These are phyloP conservation scores for Sebastes nivosus DNA, from an alignment of 2,797 vertebrate genomes.

Conservation along the genomic window DNA sequence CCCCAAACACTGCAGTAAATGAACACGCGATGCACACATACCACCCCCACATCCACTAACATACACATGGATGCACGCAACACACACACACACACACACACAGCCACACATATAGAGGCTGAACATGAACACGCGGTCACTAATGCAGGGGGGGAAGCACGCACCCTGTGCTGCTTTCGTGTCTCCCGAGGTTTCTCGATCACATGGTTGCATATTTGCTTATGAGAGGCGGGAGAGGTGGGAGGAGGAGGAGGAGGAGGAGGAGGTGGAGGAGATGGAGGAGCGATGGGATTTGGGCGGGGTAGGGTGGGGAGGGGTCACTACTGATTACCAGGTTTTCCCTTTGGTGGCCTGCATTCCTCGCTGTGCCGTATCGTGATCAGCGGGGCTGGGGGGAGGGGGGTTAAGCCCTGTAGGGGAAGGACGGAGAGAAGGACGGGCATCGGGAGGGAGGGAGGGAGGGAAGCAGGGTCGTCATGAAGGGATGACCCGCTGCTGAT, in stretches of 20 bases:
- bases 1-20: conserved; percentile 51
- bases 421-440: conserved; percentile 35
- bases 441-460: not conserved
- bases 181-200: conserved; percentile 58
- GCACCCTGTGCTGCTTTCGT: conserved; percentile 54
- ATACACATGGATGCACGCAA: conserved; percentile 65
- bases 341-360: conserved; percentile 68
- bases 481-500: conserved; percentile 57
- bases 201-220: conserved; percentile 72
- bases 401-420: conserved; percentile 47
- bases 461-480: conserved; percentile 14
- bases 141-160: conserved; percentile 56
- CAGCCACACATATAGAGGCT: conserved; percentile 37
- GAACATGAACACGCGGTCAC: conserved; percentile 49
- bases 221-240: conserved; percentile 33
- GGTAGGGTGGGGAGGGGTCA: conserved; percentile 39
- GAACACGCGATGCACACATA: conserved; percentile 65
- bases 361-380: conserved; percentile 48
- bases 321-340: conserved; percentile 59
- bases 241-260: conserved; percentile 6
- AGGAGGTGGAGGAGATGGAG: not conserved
- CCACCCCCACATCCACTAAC: conserved; percentile 51
- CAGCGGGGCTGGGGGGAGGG: conserved; percentile 46
- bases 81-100: conserved; percentile 45
- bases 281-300: conserved; percentile 48